A percentile compares a stretch with the other conserved stretches of the same genome.
phyloP scores from a whole-genome alignment of 2,113 vertebrate genomes.

The Todiramphus saurophagus region DNA sequence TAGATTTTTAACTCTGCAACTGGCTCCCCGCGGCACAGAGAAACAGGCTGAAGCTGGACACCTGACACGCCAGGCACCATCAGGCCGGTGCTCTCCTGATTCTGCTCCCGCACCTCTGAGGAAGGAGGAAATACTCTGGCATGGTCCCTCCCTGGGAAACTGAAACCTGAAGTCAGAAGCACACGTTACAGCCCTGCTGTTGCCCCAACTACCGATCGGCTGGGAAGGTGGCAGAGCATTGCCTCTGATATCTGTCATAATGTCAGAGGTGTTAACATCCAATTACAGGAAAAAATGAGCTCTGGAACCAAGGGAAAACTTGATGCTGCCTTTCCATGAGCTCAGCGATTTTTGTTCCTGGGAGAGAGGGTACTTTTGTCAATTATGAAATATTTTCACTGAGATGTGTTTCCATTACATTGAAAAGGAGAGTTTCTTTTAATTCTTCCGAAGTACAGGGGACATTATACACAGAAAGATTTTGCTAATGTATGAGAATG shows the following conservation, averaged over 20 bases:
- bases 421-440: background rate
- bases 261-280: constrained; percentile 27
- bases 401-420: background rate
- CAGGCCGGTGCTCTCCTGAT: background rate
- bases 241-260: background rate
- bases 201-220: background rate
- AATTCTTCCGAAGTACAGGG: background rate
- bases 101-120: background rate
- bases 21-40: background rate
- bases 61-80: background rate
- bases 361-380: background rate
- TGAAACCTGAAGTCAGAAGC: constrained; percentile 47
- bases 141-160: background rate
- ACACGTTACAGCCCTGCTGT: background rate
- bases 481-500: background rate
- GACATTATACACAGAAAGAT: background rate
- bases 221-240: background rate
- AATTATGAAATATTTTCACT: background rate
- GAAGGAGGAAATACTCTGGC: constrained; percentile 29
- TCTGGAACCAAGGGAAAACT: background rate
- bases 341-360: background rate
- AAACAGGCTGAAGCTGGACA: background rate
- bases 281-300: constrained; percentile 12
- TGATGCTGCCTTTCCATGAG: background rate
- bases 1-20: background rate